Evolutionary conservation across 1,140 invertebrate genomes (phyloP).

Genomic region (Pseudoatta argentina): DNA sequence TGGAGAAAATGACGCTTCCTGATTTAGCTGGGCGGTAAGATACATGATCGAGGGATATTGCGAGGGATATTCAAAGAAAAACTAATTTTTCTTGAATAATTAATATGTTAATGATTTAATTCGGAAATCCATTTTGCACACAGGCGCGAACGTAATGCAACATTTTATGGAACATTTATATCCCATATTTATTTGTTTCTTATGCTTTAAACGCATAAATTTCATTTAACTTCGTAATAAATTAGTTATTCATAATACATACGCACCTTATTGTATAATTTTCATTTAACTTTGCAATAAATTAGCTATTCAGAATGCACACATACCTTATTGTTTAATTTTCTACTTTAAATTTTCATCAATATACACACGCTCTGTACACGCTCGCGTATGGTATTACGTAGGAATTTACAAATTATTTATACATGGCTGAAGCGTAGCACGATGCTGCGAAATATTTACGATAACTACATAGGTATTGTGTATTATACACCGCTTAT

Average conservation of each 20-base stretch:
- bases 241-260: neutral
- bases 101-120: slow-evolving; percentile 41
- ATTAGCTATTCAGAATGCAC: neutral
- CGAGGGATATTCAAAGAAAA: slow-evolving; percentile 5
- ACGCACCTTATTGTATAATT: too few relatives aligned
- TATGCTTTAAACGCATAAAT: too few relatives aligned
- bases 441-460: slow-evolving; percentile 43
- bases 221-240: neutral
- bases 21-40: slow-evolving; percentile 13
- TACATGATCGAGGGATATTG: slow-evolving; percentile 8
- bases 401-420: slow-evolving; percentile 36
- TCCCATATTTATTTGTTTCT: slow-evolving; percentile 1
- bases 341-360: neutral
- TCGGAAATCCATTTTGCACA: neutral
- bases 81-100: slow-evolving; percentile 34
- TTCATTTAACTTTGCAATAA: neutral
- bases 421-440: slow-evolving; percentile 2
- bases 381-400: neutral
- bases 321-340: neutral
- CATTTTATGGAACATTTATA: neutral
- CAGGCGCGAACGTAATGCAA: neutral
- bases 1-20: slow-evolving; percentile 23
- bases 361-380: neutral
- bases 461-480: slow-evolving; percentile 24
- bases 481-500: slow-evolving; percentile 36